Evolutionary conservation across 2,888 invertebrate genomes (phyloP), one percentile per base, ranked within the genome.

Genomic region (Archips xylosteana): DNA sequence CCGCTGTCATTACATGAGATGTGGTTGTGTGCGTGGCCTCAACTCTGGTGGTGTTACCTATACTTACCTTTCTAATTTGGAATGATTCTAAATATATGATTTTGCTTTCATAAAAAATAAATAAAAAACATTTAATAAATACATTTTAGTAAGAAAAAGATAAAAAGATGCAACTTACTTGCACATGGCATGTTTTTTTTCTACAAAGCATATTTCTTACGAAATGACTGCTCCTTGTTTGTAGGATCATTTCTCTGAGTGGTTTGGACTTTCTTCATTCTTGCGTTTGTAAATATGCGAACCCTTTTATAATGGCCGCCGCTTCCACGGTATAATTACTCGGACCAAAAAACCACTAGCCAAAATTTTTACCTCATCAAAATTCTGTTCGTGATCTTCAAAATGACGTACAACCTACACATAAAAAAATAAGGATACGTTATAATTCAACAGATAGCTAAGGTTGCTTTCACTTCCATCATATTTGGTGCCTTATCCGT

Each of bases 291-390:
- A 85, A 85, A 80, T 83, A 89, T 85, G 80, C 83, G 82, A 87
- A 85, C 80, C 83, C 76, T 86, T 84, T 87, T 84, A 79, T 89
- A 88, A 90, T 85, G 81, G 82, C 79, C 76, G 82, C 81, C 78
- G 82, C 79, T 83, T 81, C 82, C 81, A 83, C 74, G 78, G 78
- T 82, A 82, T 88, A 90, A 91, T 88, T 89, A 84, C 78, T 79
- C 68, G 60, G n/a, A 51, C 77, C 81, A 85, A 89, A 87, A 90
- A 89, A 81, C 76, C 75, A 76, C 78, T 76, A 69, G 74, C 79
- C 76, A 78, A 85, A 83, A 87, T 85, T 83, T 86, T 88, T 84
- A 84, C 77, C 80, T 84, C 85, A 82, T 85, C 83, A 80, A 83
- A 81, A 86, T 86, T 85, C 81, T 81, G 78, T 75, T 74, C 80